Evolutionary conservation across 2,888 invertebrate species (phyloP), one percentile per base, ranked within the genome.

Genomic region (Osmoderma eremita): DNA sequence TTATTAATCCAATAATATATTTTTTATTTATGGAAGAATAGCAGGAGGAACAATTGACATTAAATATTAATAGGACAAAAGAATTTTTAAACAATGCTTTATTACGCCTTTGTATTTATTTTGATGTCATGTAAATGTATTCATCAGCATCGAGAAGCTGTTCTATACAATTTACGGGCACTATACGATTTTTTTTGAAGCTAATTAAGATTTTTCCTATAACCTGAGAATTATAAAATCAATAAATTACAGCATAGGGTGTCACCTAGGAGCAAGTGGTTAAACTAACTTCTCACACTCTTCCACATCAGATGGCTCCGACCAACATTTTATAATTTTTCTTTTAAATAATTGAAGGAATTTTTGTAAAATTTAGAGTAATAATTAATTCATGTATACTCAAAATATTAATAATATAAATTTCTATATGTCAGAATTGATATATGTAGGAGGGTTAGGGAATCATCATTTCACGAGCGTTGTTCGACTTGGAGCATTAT

Each of bases 61-160:
- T 53, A 53, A 53, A 53, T 17, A 18, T 38, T 53, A 53, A 38
- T 54, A 39, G 18, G 4, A 3, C 54, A 12, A 30, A 12, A 39
- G 39, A 54, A 54, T 54, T 39, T 24, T 50, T 39, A 20, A 38
- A 54, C 54, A 54, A 54, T 54, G 20, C 18, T 36, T 18, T 39
- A 54, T 54, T 54, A 54, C 39, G n/a, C 13, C 54, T 39, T 54
- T 54, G 54, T 54, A 39, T 54, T 39, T 17, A 54, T 20, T 54
- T 54, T 39, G 39, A 54, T 54, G n/a, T 10, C 1, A 54, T 38
- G 54, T 20, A 39, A 54, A 54, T 39, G 12, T n/a, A 41, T 54
- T 38, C 39, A 18, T 20, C 20, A 12, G n/a, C n/a, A 18, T 17
- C 10, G 39, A 39, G 17, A 38, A n/a, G n/a, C n/a, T n/a, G 36